Conservation (phyloP, 2,888 invertebrate species). For the Barypeithes pellucidus region DNA sequence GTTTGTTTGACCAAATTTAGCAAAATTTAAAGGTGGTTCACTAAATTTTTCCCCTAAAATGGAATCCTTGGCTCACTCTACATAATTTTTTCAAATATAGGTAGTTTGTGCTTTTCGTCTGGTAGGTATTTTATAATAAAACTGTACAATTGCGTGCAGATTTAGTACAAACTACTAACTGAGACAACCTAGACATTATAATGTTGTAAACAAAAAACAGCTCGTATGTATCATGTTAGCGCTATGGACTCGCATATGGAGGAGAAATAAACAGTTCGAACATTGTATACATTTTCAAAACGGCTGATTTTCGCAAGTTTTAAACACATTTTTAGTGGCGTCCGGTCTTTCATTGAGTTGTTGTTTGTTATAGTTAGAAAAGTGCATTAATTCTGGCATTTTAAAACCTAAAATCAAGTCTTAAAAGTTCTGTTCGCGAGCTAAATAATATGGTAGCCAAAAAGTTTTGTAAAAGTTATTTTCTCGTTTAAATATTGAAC, state of each 20-base stretch:
- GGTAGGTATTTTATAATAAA: background rate
- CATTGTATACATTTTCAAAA: constrained; percentile 40
- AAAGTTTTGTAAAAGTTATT: too few species aligned
- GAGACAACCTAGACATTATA: background rate
- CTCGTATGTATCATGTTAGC: constrained; percentile 41
- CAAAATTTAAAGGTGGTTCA: too few species aligned
- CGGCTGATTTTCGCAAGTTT: constrained; percentile 38
- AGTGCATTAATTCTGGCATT: constrained; percentile 31
- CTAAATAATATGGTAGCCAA: background rate
- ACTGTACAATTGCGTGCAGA: background rate
- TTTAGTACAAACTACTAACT: constrained; percentile 22
- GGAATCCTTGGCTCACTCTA: too few species aligned
- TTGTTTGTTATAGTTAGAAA: constrained; percentile 45
- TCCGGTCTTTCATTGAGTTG: constrained; percentile 44
- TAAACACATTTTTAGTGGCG: constrained; percentile 49
- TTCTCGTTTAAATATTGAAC: too few species aligned
- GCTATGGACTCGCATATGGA: constrained; percentile 45
- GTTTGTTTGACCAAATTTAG: too few species aligned
- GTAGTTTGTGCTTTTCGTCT: too few species aligned
- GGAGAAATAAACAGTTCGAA: constrained; percentile 36
- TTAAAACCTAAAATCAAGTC: background rate
- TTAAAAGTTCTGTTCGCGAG: background rate
- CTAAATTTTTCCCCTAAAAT: too few species aligned
- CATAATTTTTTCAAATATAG: too few species aligned
- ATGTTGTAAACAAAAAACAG: constrained; percentile 30